A percentile compares a stretch with the other conserved stretches of the same genome.
Conservation (phyloP, 2,113 vertebrate species). For the Scalopus aquaticus region DNA sequence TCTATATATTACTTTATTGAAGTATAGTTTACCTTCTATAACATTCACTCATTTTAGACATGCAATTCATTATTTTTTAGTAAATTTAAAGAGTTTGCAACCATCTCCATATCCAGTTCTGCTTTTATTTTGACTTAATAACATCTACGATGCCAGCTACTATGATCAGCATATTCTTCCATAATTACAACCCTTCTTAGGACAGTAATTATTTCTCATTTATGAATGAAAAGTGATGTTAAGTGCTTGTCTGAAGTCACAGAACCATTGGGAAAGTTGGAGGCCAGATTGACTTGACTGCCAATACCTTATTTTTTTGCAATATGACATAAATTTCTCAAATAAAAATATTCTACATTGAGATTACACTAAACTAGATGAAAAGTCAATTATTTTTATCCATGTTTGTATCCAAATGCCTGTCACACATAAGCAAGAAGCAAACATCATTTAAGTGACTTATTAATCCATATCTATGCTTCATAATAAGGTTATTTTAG, state of each 20-base stretch:
- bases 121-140: background rate
- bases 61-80: slow-evolving; percentile 6
- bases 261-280: background rate
- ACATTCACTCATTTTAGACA: background rate
- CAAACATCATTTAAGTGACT: slow-evolving; percentile 38
- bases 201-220: background rate
- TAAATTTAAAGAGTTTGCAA: background rate
- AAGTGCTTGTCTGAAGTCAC: background rate
- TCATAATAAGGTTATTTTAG: background rate
- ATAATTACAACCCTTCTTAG: background rate
- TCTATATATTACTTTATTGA: background rate
- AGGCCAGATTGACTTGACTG: background rate
- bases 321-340: background rate
- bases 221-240: slow-evolving; percentile 18
- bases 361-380: background rate
- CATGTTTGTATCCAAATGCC: background rate
- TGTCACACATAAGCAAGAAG: background rate
- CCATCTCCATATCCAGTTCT: background rate
- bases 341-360: background rate
- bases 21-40: background rate
- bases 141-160: background rate
- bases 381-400: slow-evolving; percentile 48
- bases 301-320: slow-evolving; percentile 20
- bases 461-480: background rate
- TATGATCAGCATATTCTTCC: background rate